phyloP scores from a whole-genome alignment of 2,113 vertebrate species.

The Colinus virginianus region DNA sequence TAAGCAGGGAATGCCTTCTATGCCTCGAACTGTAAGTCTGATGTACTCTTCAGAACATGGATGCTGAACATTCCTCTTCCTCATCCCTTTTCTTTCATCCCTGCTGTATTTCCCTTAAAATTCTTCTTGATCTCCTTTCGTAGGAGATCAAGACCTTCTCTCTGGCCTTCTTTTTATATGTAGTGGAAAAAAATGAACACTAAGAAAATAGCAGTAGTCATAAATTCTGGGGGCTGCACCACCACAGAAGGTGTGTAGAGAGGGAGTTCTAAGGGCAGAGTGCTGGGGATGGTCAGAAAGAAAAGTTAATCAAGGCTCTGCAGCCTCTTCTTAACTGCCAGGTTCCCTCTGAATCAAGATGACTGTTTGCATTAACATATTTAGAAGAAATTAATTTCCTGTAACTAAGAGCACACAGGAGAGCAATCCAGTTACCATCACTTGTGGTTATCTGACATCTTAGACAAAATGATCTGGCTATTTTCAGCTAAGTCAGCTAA shows the following conservation, averaged over 20 bases:
- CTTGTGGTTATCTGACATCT: not conserved
- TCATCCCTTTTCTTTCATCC: not conserved
- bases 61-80: not conserved
- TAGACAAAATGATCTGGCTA: not conserved
- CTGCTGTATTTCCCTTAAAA: not conserved
- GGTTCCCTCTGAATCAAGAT: not conserved
- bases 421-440: not conserved
- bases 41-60: not conserved
- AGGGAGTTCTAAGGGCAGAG: not conserved
- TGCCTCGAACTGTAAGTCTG: not conserved
- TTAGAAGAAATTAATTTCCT: not conserved
- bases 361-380: not conserved
- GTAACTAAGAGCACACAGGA: not conserved
- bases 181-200: not conserved
- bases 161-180: not conserved
- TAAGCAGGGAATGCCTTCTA: not conserved
- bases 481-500: not conserved
- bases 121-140: not conserved
- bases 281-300: not conserved
- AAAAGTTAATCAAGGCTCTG: not conserved
- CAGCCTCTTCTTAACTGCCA: not conserved
- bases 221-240: not conserved
- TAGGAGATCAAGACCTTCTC: not conserved
- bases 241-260: not conserved
- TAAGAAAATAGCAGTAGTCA: not conserved